Percentiles rank a stretch among this genome's conserved stretches.
Evolutionary conservation across 2,888 invertebrate genomes (phyloP).

Genomic region (Acrobasis suavella): DNA sequence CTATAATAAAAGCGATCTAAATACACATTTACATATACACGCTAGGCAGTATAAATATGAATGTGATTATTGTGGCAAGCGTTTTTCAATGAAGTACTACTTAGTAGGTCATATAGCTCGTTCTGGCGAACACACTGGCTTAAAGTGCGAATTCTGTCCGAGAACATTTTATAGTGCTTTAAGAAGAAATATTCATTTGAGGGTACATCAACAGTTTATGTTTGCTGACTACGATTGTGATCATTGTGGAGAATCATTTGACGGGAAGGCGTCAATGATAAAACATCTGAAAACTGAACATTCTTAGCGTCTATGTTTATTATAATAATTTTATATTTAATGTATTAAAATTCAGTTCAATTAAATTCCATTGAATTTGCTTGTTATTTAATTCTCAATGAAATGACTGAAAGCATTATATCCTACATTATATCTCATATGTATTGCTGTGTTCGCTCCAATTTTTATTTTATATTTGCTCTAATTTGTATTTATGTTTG

Average conservation of each 20-base stretch:
- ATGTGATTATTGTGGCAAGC: conserved; percentile 4
- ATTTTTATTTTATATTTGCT: too few species aligned
- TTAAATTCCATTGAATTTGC: too few species aligned
- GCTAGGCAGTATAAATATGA: background rate
- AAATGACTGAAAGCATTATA: too few species aligned
- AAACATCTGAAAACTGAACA: background rate
- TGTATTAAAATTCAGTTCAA: too few species aligned
- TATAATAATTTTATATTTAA: too few species aligned
- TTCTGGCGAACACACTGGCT: background rate
- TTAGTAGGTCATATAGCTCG: background rate
- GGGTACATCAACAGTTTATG: background rate
- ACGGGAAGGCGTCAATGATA: background rate
- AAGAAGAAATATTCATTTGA: background rate
- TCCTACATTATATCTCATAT: too few species aligned
- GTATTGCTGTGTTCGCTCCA: too few species aligned
- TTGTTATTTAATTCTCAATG: too few species aligned
- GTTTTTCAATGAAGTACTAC: background rate
- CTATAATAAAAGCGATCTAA: conserved; percentile 6
- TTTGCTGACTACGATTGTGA: background rate
- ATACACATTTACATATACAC: background rate
- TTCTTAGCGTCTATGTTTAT: background rate
- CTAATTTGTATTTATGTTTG: too few species aligned
- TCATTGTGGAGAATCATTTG: background rate
- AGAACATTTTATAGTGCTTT: background rate
- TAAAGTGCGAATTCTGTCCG: background rate